Conservation (phyloP, 2,888 invertebrate genomes). For the Leucania comma region DNA sequence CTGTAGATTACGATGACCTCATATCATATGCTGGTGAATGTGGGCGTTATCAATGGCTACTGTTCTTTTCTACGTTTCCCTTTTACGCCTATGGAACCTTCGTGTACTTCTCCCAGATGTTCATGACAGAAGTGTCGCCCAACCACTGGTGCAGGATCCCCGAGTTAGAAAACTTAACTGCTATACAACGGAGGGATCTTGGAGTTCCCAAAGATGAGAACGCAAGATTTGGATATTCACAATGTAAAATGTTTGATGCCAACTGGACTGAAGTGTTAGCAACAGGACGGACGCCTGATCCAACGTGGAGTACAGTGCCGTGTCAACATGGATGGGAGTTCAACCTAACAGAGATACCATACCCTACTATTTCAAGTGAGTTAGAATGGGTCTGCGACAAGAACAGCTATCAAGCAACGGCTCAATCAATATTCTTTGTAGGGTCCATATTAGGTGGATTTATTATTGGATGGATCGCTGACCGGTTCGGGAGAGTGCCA, state of each 20-base stretch:
- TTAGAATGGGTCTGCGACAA: conserved; percentile 80
- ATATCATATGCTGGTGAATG: conserved; percentile 74
- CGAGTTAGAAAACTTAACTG: conserved; percentile 72
- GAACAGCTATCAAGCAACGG: conserved; percentile 79
- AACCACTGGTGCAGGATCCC: conserved; percentile 78
- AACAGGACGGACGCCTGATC: conserved; percentile 66
- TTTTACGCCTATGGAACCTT: conserved; percentile 74
- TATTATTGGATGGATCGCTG: conserved; percentile 77
- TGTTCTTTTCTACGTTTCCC: conserved; percentile 72
- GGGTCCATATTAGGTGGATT: conserved; percentile 79
- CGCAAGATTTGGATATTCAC: conserved; percentile 75
- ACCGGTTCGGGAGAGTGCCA: conserved; percentile 78
- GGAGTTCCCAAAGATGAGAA: conserved; percentile 71
- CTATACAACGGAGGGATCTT: conserved; percentile 68
- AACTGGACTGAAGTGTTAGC: conserved; percentile 77
- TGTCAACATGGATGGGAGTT: conserved; percentile 82
- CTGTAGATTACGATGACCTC: conserved; percentile 73
- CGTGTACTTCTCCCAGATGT: conserved; percentile 73
- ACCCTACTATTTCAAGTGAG: conserved; percentile 79
- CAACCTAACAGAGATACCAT: conserved; percentile 79
- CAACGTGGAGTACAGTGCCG: conserved; percentile 71
- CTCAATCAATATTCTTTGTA: conserved; percentile 79
- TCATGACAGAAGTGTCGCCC: conserved; percentile 74
- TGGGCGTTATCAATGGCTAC: conserved; percentile 71
- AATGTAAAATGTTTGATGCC: conserved; percentile 72